Evolutionary conservation across 2,888 invertebrate species (phyloP).

Genomic region (Mayetiola destructor): DNA sequence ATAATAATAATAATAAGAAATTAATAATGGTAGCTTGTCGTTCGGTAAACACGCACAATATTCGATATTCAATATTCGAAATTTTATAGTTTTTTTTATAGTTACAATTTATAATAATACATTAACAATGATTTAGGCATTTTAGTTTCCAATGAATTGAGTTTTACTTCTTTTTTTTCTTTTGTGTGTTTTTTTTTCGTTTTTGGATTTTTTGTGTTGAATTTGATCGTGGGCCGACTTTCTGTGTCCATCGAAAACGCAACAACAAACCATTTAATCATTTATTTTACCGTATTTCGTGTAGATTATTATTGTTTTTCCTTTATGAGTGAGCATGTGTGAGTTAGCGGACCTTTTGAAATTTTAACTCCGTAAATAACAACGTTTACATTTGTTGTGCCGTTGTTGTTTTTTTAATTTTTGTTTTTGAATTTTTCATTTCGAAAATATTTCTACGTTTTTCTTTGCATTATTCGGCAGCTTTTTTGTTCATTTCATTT

Average conservation of each 20-base stretch:
- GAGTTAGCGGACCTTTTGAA: background rate
- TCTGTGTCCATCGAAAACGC: background rate
- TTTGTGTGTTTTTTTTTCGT: background rate
- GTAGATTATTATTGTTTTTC: too few species aligned
- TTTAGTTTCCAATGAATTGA: too few species aligned
- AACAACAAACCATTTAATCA: background rate
- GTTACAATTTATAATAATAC: too few species aligned
- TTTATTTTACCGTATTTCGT: background rate
- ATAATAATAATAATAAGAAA: too few species aligned
- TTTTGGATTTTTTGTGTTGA: background rate
- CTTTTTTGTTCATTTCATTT: background rate
- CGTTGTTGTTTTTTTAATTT: too few species aligned
- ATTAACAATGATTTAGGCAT: too few species aligned
- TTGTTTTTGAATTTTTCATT: too few species aligned
- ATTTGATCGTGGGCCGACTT: background rate
- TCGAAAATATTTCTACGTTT: slow-evolving; percentile 8
- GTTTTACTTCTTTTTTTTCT: background rate
- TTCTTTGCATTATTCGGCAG: background rate
- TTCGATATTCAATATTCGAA: too few species aligned
- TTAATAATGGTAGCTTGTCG: too few species aligned
- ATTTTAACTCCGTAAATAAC: background rate
- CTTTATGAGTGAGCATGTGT: background rate
- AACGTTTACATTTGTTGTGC: too few species aligned
- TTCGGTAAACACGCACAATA: background rate
- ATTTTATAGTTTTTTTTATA: too few species aligned